phyloP scores from a whole-genome alignment of 2,888 invertebrate genomes.

The Argyra leucocephala region DNA sequence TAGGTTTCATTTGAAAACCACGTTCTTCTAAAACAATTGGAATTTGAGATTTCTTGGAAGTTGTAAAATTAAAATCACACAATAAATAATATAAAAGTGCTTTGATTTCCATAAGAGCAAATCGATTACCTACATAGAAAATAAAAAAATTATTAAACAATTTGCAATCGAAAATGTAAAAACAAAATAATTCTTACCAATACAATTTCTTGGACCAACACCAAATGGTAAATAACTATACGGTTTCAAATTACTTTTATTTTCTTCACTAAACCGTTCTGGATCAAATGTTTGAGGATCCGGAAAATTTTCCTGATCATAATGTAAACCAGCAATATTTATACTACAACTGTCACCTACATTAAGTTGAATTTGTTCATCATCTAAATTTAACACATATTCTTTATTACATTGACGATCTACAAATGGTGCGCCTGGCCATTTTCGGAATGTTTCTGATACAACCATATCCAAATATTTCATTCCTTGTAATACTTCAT shows the following conservation, averaged over 20 bases:
- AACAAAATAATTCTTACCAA: not conserved
- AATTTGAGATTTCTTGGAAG: constrained; percentile 18
- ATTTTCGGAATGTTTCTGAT: constrained; percentile 47
- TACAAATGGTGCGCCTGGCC: constrained; percentile 44
- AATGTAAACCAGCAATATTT: constrained; percentile 43
- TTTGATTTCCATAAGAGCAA: constrained; percentile 24
- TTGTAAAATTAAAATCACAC: constrained; percentile 20
- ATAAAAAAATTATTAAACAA: not conserved
- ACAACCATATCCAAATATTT: constrained; percentile 51
- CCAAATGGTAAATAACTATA: constrained; percentile 48
- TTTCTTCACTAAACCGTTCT: constrained; percentile 48
- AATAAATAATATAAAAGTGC: constrained; percentile 21
- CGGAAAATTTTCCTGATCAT: constrained; percentile 44
- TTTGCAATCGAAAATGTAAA: not conserved
- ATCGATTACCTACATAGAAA: constrained; percentile 20
- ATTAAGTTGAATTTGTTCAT: constrained; percentile 30
- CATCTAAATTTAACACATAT: constrained; percentile 40
- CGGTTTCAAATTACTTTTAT: constrained; percentile 43
- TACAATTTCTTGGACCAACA: constrained; percentile 46
- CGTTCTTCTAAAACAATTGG: constrained; percentile 16
- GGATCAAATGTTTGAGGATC: constrained; percentile 49
- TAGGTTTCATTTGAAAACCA: constrained; percentile 13
- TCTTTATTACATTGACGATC: constrained; percentile 49
- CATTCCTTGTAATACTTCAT: constrained; percentile 49
- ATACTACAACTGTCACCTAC: constrained; percentile 27